Evolutionary conservation across 2,888 invertebrate species (phyloP), one percentile per base, ranked within the genome.

Genomic region (Isoperla grammatica): DNA sequence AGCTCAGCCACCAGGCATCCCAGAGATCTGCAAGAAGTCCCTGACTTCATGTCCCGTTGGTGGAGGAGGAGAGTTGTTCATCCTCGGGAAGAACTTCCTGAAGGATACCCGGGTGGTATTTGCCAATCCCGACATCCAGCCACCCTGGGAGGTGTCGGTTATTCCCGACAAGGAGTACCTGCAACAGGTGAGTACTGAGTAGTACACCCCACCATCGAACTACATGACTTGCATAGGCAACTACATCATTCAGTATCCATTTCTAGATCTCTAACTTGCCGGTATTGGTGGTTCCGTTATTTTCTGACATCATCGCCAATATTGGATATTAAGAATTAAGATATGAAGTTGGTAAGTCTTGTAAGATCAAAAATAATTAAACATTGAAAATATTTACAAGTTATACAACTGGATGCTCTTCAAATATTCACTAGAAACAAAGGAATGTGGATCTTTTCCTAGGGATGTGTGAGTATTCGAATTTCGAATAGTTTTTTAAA

Each of bases 21-120:
- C 94, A 12, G 94, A 94, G 77, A 93, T 94, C 64, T 90, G 90
- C 71, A 91, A 92, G 73, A 93, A 92, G 73, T 94, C 93, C 0
- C 74, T 92, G 9, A 84, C 85, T 22, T 86, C 90, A 20, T 87
- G 88, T 71, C 86, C 88, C 6, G 88, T 86, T 2, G 80, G 81
- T 55, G 94, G 93, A 6, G 92, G 92, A 1, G 74, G 87, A 61
- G 93, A 94, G 73, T 77, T 94, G 55, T 93, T 92, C 74, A 86
- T 94, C 45, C 82, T 94, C 62, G 94, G 94, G 37, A 94, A 94
- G 76, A 94, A 94, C 75, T 94, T 94, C 74, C 81, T 92, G 48
- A 94, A 94, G 76, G 94, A 94, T 75, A 91, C 92, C 5, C 82
- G 86, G 66, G 87, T 94, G 12, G 82, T 89, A 65, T 92, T 94